phyloP scores from a whole-genome alignment of 2,113 vertebrate species.

The Edolisoma coerulescens region DNA sequence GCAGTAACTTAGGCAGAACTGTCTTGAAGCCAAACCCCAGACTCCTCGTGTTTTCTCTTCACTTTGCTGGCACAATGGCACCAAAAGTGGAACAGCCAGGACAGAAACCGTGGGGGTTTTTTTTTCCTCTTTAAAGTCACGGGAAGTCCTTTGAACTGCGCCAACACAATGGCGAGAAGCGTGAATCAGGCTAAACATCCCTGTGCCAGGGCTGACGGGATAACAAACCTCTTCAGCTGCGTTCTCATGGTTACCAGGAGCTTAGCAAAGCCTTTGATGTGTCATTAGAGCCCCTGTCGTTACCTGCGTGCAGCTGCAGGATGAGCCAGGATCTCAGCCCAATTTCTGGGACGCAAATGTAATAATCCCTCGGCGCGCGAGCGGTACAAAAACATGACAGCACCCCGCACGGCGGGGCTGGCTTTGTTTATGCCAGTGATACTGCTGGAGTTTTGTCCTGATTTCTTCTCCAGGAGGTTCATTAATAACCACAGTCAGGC shows the following conservation, averaged over 20 bases:
- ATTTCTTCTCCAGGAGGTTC: slow-evolving; percentile 29
- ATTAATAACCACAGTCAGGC: slow-evolving; percentile 32
- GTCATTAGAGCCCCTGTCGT: slow-evolving; percentile 50
- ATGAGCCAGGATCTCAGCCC: slow-evolving; percentile 6
- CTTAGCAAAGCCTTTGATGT: slow-evolving; percentile 63
- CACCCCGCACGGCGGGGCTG: neutral
- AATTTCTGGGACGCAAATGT: slow-evolving; percentile 33
- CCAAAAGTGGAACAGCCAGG: slow-evolving; percentile 29
- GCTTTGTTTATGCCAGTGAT: slow-evolving; percentile 24
- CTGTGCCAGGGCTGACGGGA: slow-evolving; percentile 30
- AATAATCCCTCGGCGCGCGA: slow-evolving; percentile 27
- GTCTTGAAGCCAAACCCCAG: neutral
- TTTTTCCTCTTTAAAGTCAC: slow-evolving; percentile 31
- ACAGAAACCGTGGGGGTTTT: neutral
- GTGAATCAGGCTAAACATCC: slow-evolving; percentile 50
- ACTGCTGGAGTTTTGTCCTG: slow-evolving; percentile 19
- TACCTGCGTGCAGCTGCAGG: slow-evolving; percentile 41
- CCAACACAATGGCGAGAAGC: slow-evolving; percentile 17
- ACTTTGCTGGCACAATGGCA: slow-evolving; percentile 6
- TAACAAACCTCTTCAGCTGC: slow-evolving; percentile 43
- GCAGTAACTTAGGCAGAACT: neutral
- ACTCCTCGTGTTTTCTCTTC: neutral
- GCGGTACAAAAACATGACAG: slow-evolving; percentile 18
- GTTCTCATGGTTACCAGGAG: slow-evolving; percentile 62
- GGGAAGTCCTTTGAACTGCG: slow-evolving; percentile 46